Base-by-base conservation (phyloP, 1,140 invertebrate species). In the Lethocerus indicus region DNA sequence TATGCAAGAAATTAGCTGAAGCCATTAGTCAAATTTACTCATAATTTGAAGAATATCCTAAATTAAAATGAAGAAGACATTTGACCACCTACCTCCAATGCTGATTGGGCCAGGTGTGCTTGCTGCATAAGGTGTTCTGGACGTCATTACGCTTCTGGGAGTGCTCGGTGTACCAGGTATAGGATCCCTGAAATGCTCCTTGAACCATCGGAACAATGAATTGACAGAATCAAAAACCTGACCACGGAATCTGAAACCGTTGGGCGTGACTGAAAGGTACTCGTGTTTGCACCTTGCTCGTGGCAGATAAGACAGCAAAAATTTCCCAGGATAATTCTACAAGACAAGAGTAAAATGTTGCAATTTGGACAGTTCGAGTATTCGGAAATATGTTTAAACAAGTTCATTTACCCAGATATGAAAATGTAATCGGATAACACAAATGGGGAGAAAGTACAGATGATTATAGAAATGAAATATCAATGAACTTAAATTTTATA, bases 141-240 rank as follows among this genome's bases (percentile, higher is more conserved):
- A 67, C 5, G 52, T 29, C 14, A 54, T 35, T 1, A 65, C 64
- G 4, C 73, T 71, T 36, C 76, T 69, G 0, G 81, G 81, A 18
- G 83, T 82, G 60, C 50, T 73, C 0, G 86, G 86, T 14, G 86
- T 88, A 1, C 75, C 75, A 12, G 87, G 87, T 42, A 88, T 75
- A 0, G 89, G 83, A 60, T 96, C 90, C 43, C 87, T 69, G 70
- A 93, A 98, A 62, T 98, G 91, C 64, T 93, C 87, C 62, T 98
- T 98, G 64, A 98, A 99, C 92, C 93, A 99, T 45, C 84, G 77
- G 55, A 99, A 76, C 7, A 98, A 61, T 1, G 79, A 75, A 47
- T 77, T 80, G 0, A 98, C 67, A 1, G 83, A 81, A 48, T 83
- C 79, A 64, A 98, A 97, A 58, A 83, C 78, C 61, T 91, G 82